Percentiles rank a stretch among this genome's conserved stretches.
Evolutionary conservation across 2,797 vertebrate genomes (phyloP).

Genomic region (Helarctos malayanus): DNA sequence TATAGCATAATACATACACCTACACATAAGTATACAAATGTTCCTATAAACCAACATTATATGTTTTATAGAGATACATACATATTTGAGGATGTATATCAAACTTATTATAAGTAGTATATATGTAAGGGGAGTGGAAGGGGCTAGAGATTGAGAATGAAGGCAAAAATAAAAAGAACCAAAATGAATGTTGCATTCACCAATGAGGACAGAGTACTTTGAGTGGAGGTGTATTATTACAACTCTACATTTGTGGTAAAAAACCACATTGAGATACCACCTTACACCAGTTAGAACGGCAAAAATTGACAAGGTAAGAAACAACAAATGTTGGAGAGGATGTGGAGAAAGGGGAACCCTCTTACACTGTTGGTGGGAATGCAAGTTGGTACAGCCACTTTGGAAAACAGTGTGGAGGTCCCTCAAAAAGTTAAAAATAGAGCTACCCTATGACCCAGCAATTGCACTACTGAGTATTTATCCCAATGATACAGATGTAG

Average conservation of each 20-base stretch:
- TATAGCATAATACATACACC: not conserved
- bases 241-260: not conserved
- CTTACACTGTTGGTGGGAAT: too few species aligned
- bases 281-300: too few species aligned
- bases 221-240: not conserved
- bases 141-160: not conserved
- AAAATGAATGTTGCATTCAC: not conserved
- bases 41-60: not conserved
- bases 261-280: not conserved
- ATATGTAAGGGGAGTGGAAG: not conserved
- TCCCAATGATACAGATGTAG: too few species aligned
- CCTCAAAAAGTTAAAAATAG: too few species aligned
- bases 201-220: not conserved
- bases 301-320: too few species aligned
- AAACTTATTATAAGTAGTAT: not conserved
- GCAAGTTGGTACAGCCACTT: too few species aligned
- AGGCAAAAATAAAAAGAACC: not conserved
- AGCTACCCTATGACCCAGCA: too few species aligned
- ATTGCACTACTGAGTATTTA: too few species aligned
- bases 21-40: not conserved
- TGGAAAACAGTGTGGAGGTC: too few species aligned
- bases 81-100: not conserved
- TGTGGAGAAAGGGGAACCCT: too few species aligned
- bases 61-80: not conserved
- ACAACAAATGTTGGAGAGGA: too few species aligned